Percentiles rank a stretch among this genome's conserved stretches.
These are phyloP conservation scores for Lepidocyrtoides sp. DNA, from an alignment of 2,888 invertebrate species.

Conservation along the genomic window DNA sequence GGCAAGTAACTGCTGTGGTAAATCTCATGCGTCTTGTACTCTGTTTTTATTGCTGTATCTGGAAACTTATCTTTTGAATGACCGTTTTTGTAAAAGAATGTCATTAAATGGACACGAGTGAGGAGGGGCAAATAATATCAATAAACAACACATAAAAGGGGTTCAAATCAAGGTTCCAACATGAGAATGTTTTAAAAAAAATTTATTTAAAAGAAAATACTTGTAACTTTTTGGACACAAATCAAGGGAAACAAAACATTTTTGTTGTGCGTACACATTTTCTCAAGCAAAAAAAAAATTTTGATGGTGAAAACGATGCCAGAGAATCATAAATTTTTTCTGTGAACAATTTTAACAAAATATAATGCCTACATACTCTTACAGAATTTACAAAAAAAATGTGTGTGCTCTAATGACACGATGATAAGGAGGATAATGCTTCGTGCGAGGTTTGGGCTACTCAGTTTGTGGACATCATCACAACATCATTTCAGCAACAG, in stretches of 20 bases:
- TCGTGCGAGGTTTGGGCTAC: background rate
- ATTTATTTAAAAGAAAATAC: background rate
- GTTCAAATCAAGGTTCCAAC: constrained; percentile 39
- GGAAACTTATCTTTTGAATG: background rate
- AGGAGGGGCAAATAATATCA: constrained; percentile 14
- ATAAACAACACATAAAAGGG: constrained; percentile 4
- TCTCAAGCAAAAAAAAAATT: background rate
- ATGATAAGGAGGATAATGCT: background rate
- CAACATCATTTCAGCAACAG: background rate
- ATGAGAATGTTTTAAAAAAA: background rate
- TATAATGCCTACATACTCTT: background rate
- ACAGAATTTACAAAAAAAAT: background rate
- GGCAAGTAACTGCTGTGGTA: background rate
- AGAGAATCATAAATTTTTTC: constrained; percentile 10
- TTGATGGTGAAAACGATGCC: background rate
- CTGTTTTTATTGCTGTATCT: background rate
- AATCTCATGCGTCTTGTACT: background rate
- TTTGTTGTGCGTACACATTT: background rate
- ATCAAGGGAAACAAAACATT: constrained; percentile 30
- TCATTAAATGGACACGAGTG: constrained; percentile 8
- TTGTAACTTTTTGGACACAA: constrained; percentile 25
- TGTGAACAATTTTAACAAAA: constrained; percentile 60
- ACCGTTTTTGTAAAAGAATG: background rate
- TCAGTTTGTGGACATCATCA: background rate
- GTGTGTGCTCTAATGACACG: background rate